Conservation (phyloP, 2,797 vertebrate species). For the Urosaurus nigricauda region DNA sequence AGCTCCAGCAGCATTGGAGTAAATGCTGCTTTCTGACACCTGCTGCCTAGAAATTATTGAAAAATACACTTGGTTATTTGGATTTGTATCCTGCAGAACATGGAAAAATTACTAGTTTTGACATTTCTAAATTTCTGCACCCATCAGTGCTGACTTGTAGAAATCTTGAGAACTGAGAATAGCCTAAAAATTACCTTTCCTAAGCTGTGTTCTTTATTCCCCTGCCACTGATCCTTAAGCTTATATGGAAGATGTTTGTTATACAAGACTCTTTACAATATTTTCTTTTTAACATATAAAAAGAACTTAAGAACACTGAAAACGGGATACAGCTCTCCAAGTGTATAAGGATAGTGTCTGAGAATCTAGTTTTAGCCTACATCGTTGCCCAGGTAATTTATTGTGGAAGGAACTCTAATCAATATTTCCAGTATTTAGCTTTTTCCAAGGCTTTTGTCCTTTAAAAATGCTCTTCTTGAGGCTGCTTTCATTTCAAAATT, state of each 20-base stretch:
- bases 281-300: not conserved
- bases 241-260: not conserved
- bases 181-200: not conserved
- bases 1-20: not conserved
- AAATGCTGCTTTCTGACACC: not conserved
- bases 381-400: not conserved
- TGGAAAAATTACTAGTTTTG: too few species aligned
- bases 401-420: not conserved
- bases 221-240: not conserved
- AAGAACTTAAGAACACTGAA: slow-evolving; percentile 1
- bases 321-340: not conserved
- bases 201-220: not conserved
- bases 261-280: not conserved
- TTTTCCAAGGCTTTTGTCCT: not conserved
- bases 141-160: too few species aligned
- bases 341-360: not conserved
- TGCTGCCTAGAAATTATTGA: not conserved
- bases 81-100: not conserved
- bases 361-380: not conserved
- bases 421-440: not conserved
- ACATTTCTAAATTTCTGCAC: too few species aligned
- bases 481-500: slow-evolving; percentile 16
- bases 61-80: not conserved
- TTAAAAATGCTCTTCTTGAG: not conserved
- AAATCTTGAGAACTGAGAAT: too few species aligned